These are phyloP conservation scores for Lithobates pipiens DNA, from an alignment of 2,797 vertebrate genomes.

Conservation along the genomic window DNA sequence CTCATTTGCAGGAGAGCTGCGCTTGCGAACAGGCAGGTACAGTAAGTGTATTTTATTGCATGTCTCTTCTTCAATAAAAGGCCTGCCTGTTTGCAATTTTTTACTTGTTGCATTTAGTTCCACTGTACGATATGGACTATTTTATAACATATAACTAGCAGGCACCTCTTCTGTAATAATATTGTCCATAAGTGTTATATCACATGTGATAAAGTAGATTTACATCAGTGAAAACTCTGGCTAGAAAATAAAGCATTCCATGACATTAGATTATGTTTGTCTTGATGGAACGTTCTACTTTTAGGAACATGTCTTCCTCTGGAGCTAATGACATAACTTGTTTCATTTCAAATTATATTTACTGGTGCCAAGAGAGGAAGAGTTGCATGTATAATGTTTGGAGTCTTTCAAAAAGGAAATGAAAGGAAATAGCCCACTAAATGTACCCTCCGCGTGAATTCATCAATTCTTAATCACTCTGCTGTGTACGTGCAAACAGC, in stretches of 20 bases:
- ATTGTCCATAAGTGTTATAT: too few relatives aligned
- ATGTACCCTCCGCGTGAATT: conserved; percentile 30
- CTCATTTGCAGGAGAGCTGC: too few relatives aligned
- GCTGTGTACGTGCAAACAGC: conserved; percentile 48
- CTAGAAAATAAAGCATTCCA: conserved; percentile 3
- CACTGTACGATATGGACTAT: too few relatives aligned
- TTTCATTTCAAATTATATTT: conserved; percentile 27
- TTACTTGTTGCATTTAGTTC: too few relatives aligned
- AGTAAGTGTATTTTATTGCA: too few relatives aligned
- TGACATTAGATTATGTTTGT: conserved; percentile 1
- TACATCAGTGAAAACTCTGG: neutral
- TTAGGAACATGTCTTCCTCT: conserved; percentile 17
- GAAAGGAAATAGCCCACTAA: conserved; percentile 27
- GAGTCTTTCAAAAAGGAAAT: conserved; percentile 42
- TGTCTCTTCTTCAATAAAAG: too few relatives aligned
- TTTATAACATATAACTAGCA: too few relatives aligned
- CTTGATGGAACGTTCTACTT: neutral
- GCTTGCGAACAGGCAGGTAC: too few relatives aligned
- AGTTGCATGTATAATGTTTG: conserved; percentile 18
- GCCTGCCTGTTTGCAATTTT: too few relatives aligned
- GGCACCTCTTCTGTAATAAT: too few relatives aligned
- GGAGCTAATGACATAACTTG: conserved; percentile 29
- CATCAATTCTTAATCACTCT: conserved; percentile 52
- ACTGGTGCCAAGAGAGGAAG: conserved; percentile 6
- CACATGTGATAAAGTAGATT: too few relatives aligned